Evolutionary conservation across 2,113 vertebrate species (phyloP).

Genomic region (Gobiocypris rarus): DNA sequence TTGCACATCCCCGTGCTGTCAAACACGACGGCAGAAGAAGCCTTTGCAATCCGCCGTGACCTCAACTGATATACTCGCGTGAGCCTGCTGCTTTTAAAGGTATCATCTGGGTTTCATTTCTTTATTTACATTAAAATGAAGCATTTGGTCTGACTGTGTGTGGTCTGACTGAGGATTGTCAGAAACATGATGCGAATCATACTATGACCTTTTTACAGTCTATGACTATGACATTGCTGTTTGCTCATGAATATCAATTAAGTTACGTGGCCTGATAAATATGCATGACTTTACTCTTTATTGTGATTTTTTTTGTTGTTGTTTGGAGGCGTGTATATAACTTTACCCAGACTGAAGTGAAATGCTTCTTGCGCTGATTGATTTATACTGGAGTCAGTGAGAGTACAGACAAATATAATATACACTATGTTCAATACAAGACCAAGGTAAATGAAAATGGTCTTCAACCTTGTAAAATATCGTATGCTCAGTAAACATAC

Average conservation of each 20-base stretch:
- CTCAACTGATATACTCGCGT: too few relatives aligned
- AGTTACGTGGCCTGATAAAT: background rate
- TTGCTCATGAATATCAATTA: constrained; percentile 18
- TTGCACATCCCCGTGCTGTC: background rate
- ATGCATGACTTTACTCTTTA: background rate
- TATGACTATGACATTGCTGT: background rate
- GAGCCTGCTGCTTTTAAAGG: background rate
- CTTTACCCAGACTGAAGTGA: background rate
- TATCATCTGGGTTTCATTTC: background rate
- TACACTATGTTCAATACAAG: background rate
- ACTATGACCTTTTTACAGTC: background rate
- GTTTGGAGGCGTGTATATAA: background rate
- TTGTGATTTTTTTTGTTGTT: background rate
- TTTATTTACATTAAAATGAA: background rate
- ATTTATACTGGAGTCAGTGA: background rate
- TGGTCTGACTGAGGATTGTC: background rate
- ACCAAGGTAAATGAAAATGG: too few relatives aligned
- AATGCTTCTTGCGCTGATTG: background rate
- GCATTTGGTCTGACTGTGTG: background rate
- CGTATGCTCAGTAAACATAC: too few relatives aligned
- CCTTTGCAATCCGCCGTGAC: background rate
- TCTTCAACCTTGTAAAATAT: too few relatives aligned
- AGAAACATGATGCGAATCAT: background rate
- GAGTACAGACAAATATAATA: background rate
- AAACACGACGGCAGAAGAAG: background rate